These are phyloP conservation scores for Ceramica pisi DNA, from an alignment of 2,888 invertebrate species.

Conservation along the genomic window DNA sequence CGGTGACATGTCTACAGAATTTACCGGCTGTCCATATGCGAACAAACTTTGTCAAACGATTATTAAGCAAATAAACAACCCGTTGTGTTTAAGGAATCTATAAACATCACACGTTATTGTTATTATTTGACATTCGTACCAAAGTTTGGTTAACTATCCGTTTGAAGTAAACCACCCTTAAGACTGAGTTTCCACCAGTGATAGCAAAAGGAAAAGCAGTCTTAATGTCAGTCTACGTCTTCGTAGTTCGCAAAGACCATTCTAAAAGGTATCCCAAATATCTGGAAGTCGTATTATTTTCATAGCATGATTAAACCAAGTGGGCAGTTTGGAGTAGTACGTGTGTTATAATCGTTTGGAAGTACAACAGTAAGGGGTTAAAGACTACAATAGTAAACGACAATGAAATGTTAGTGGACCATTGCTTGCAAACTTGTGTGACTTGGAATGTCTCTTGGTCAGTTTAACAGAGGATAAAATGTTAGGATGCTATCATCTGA, in stretches of 20 bases:
- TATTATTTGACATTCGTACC: too few species aligned
- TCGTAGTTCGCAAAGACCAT: background rate
- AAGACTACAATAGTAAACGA: constrained; percentile 17
- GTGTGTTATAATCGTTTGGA: constrained; percentile 24
- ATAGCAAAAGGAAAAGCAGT: too few species aligned
- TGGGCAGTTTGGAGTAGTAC: constrained; percentile 19
- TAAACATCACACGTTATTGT: too few species aligned
- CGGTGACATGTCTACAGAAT: too few species aligned
- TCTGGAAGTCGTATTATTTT: background rate
- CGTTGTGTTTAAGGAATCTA: too few species aligned
- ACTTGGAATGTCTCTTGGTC: constrained; percentile 15
- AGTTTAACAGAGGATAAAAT: constrained; percentile 6
- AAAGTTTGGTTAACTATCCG: too few species aligned
- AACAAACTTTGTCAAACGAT: too few species aligned
- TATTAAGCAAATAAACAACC: too few species aligned
- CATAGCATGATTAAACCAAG: constrained; percentile 13
- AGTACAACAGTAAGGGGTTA: constrained; percentile 13
- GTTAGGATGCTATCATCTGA: background rate
- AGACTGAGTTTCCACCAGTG: too few species aligned
- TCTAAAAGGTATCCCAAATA: background rate
- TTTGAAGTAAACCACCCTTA: too few species aligned
- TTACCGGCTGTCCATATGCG: too few species aligned
- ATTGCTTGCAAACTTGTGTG: constrained; percentile 38
- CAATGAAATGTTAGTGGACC: constrained; percentile 39
- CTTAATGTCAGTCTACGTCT: background rate